Evolutionary conservation across 2,113 vertebrate species (phyloP), one percentile per base, ranked within the genome.

Genomic region (Oophaga pumilio): DNA sequence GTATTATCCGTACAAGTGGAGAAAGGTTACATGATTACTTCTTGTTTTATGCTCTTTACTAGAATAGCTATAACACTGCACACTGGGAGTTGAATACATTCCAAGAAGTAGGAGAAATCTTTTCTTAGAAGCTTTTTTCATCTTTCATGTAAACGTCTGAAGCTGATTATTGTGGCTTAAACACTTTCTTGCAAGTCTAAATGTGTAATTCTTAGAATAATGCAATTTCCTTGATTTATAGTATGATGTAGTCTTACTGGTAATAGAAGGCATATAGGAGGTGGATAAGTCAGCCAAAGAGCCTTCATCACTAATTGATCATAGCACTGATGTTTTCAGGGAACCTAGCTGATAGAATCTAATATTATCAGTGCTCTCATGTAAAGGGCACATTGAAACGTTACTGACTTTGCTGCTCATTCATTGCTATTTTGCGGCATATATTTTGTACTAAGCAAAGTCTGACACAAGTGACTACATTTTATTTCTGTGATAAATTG

Each of bases 181-280:
- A 71, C 66, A 71, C 74, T 53, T 56, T 66, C 22, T 22, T 53
- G 22, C 49, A 84, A 52, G 49, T 12, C 52, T 14, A 85, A 33
- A 74, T 52, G 8, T 85, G 17, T 74, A 69, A 68, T 84, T 71
- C 83, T 74, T 18, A 9, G 82, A 85, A 85, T 50, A 85, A 60
- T 84, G 11, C 62, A 74, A 76, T 76, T 76, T 77, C 20, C 28
- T 76, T 49, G 71, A 85, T 85, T 62, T 77, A 85, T 85, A 62
- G 18, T 64, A 71, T 28, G 2, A 77, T 52, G 22, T 18, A 73
- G 56, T 33, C 15, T 60, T 85, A 77, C 57, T 64, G 22, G 71
- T 85, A 77, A 85, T 43, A 64, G 57, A 18, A 62, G 24, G 49
- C 13, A 62, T 76, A 62, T 15, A 64, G 18, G 3, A 43, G 74